A percentile compares a stretch with the other conserved stretches of the same genome.
These are phyloP conservation scores for Cephus sareptanus DNA, from an alignment of 2,888 invertebrate species.

Conservation along the genomic window DNA sequence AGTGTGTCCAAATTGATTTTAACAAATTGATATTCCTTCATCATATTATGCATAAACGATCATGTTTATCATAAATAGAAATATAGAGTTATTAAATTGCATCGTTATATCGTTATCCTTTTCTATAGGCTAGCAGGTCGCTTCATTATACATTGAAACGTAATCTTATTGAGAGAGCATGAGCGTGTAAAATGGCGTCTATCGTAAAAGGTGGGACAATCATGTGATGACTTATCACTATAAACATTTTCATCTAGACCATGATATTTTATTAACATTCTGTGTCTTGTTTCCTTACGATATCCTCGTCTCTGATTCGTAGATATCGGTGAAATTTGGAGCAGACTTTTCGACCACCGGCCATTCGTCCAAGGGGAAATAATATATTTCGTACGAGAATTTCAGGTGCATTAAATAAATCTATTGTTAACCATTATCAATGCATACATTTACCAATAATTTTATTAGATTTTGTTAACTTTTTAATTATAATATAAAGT, in stretches of 20 bases:
- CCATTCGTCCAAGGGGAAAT: constrained; percentile 90
- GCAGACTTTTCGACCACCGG: constrained; percentile 86
- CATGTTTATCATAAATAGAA: neutral
- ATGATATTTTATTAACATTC: constrained; percentile 5
- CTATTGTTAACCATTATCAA: neutral
- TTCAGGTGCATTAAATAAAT: constrained; percentile 73
- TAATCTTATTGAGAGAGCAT: neutral
- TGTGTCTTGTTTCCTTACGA: constrained; percentile 12
- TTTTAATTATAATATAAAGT: neutral
- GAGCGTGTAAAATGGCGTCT: constrained; percentile 55
- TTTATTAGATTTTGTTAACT: neutral
- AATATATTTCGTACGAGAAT: constrained; percentile 83
- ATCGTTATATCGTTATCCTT: neutral
- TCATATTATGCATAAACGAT: neutral
- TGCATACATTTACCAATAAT: neutral
- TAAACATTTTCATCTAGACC: constrained; percentile 2
- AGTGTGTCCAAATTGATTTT: neutral
- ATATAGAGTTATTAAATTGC: neutral
- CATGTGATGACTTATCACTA: constrained; percentile 26
- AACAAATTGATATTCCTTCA: neutral
- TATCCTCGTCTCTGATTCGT: constrained; percentile 27
- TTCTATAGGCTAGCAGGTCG: neutral
- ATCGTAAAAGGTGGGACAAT: constrained; percentile 60
- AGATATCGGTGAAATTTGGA: constrained; percentile 88
- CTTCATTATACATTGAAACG: neutral